A percentile compares a stretch with the other conserved stretches of the same genome.
phyloP scores from a whole-genome alignment of 2,888 invertebrate genomes.

The Magallana nippona region DNA sequence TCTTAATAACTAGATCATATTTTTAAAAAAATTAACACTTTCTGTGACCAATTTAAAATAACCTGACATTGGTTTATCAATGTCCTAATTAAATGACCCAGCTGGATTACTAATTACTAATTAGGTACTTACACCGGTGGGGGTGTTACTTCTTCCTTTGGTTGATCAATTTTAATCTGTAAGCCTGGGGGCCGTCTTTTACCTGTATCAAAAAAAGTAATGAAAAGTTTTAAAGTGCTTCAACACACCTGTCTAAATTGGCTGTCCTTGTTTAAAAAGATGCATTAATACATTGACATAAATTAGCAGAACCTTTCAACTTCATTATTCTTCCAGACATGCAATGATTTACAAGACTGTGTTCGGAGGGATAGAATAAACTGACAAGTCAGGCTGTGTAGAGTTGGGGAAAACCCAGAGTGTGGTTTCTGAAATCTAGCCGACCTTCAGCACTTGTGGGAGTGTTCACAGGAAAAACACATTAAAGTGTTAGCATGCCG shows the following conservation, averaged over 20 bases:
- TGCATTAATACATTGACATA: background rate
- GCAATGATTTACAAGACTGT: background rate
- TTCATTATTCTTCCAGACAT: conserved; percentile 5
- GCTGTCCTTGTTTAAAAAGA: background rate
- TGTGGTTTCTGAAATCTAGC: conserved; percentile 14
- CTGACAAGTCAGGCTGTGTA: background rate
- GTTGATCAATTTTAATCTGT: background rate
- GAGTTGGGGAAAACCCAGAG: conserved; percentile 19
- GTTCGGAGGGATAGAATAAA: background rate
- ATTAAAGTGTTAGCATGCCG: conserved; percentile 1
- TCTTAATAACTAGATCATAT: background rate
- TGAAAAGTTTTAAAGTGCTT: background rate
- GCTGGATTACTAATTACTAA: no score
- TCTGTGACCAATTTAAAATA: no score
- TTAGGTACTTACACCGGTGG: conserved; percentile 15
- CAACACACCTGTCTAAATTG: background rate
- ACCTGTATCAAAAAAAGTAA: background rate
- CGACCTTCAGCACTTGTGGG: conserved; percentile 5
- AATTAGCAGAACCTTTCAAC: background rate
- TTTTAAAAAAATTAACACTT: no score
- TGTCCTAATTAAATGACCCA: no score
- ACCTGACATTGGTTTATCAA: no score
- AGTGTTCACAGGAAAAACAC: background rate
- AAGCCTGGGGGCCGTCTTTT: conserved; percentile 22
- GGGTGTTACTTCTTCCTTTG: background rate